These are phyloP conservation scores for Odocoileus hemionus DNA, from an alignment of 2,113 vertebrate species.

Conservation along the genomic window DNA sequence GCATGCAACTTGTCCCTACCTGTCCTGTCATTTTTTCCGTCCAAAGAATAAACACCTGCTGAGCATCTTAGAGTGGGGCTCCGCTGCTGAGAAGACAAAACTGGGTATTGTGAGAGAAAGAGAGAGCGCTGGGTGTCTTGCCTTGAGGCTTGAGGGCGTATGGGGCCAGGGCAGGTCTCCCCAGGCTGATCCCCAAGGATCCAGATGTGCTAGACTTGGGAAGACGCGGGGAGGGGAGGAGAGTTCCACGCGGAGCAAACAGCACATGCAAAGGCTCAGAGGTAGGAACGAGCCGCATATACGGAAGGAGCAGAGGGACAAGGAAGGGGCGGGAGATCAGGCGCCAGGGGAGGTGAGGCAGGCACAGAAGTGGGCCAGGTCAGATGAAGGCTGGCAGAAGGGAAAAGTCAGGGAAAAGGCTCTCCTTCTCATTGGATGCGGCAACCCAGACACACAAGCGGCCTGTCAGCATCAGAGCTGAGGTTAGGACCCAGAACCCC, in stretches of 20 bases:
- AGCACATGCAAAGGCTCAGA: neutral
- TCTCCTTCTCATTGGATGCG: neutral
- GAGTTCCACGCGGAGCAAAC: neutral
- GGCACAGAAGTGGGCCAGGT: neutral
- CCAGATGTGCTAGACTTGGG: neutral
- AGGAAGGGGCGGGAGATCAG: rapidly evolving
- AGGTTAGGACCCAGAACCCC: neutral
- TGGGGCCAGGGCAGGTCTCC: neutral
- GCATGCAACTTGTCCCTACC: neutral
- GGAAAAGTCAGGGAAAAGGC: neutral
- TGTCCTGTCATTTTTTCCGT: neutral
- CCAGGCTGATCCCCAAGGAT: neutral
- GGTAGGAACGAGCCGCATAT: neutral
- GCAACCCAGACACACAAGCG: neutral
- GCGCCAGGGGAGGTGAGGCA: rapidly evolving
- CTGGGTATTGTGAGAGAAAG: neutral
- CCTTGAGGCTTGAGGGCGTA: neutral
- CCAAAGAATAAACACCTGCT: neutral
- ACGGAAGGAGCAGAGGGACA: neutral
- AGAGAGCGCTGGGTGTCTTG: neutral
- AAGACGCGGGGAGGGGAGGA: neutral
- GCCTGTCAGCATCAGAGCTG: neutral
- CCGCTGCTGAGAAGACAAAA: neutral
- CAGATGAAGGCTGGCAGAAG: neutral
- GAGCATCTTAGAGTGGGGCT: neutral